phyloP scores from a whole-genome alignment of 2,113 vertebrate genomes.

The Procavia capensis region DNA sequence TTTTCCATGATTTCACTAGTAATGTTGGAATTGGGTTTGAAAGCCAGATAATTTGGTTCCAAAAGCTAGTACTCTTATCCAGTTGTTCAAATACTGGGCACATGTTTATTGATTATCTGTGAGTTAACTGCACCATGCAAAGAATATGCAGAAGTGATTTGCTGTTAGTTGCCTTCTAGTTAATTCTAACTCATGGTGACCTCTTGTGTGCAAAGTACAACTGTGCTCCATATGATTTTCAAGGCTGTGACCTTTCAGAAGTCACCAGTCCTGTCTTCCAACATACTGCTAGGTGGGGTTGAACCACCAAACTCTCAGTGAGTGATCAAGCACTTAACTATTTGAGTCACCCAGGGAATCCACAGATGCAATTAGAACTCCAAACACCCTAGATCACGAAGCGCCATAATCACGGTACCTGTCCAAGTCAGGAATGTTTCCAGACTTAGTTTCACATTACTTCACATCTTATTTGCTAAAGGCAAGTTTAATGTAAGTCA shows the following conservation, averaged over 20 bases:
- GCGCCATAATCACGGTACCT: not conserved
- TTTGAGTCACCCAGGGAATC: not conserved
- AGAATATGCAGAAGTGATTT: not conserved
- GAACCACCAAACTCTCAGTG: not conserved
- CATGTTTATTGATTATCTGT: not conserved
- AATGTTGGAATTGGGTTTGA: not conserved
- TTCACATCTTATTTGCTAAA: slow-evolving; percentile 56
- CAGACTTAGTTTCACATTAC: slow-evolving; percentile 28
- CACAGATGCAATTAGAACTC: not conserved
- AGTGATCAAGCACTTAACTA: not conserved
- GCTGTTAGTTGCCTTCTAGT: not conserved
- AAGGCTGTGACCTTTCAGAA: not conserved
- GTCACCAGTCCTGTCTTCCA: not conserved
- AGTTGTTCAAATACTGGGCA: not conserved
- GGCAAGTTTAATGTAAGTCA: not conserved
- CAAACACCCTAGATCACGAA: slow-evolving; percentile 8
- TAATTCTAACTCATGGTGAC: not conserved
- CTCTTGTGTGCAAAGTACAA: not conserved
- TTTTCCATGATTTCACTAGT: not conserved
- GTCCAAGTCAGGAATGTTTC: slow-evolving; percentile 24
- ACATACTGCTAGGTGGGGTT: not conserved
- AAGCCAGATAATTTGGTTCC: not conserved
- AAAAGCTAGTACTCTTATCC: not conserved
- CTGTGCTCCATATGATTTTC: not conserved
- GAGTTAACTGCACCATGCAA: not conserved